phyloP scores from a whole-genome alignment of 1,140 invertebrate genomes.

The Bombus turneri region DNA sequence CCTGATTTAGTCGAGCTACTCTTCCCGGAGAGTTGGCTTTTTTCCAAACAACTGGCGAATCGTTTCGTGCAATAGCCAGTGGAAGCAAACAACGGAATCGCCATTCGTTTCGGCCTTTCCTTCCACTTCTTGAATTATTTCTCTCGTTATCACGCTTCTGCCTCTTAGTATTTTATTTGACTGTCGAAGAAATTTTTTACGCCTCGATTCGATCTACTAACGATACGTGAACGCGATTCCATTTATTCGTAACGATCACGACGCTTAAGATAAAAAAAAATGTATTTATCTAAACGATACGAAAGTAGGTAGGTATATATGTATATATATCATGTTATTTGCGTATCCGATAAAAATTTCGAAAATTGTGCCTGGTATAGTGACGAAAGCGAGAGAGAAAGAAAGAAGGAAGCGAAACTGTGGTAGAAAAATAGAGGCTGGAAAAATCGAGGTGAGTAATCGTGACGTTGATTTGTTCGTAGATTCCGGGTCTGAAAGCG shows the following conservation, averaged over 20 bases:
- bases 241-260: too few species aligned
- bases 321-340: too few species aligned
- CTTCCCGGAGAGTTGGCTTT: neutral
- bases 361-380: too few species aligned
- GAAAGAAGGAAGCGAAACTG: neutral
- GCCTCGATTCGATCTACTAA: neutral
- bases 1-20: slow-evolving; percentile 38
- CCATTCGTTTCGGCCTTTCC: slow-evolving; percentile 3
- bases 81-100: neutral
- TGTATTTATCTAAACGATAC: neutral
- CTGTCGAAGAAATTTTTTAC: neutral
- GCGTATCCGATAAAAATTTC: too few species aligned
- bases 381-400: neutral
- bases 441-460: neutral
- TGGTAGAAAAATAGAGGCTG: neutral
- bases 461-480: slow-evolving; percentile 68
- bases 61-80: neutral
- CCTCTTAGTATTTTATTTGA: neutral
- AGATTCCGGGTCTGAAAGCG: slow-evolving; percentile 93
- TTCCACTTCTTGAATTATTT: neutral
- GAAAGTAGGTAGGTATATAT: neutral
- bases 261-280: too few species aligned
- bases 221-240: too few species aligned
- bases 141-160: too few species aligned
- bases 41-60: slow-evolving; percentile 17